Evolutionary conservation across 35 echinoderm and acorn worm genomes (phyloP), one percentile per base, ranked within the genome.

Genomic region (Lytechinus pictus): DNA sequence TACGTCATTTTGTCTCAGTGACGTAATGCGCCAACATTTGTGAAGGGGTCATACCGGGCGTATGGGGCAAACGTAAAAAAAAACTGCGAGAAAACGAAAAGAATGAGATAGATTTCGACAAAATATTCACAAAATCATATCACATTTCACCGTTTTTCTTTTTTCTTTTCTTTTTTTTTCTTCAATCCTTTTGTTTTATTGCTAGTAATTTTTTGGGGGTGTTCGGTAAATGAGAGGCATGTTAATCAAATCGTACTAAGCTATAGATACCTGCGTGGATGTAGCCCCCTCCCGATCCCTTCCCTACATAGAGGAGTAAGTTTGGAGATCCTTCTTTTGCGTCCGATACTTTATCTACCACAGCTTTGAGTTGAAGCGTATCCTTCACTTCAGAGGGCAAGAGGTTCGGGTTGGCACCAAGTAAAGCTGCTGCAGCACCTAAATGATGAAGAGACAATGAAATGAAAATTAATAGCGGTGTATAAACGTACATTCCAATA

Each of bases 391-490:
- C 71, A 5, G 14, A 5, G 5, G 96, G 96, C 33, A 54, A 89
- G 10, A 95, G 52, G 8, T 2, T 0, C 0, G 4, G 3, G 9
- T 95, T 27, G 1, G 52, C 57, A 10, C 19, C 72, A 54, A 97
- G 95, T 27, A 97, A 56, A 87, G 95, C 89, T 55, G 96, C 96
- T 3, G 96, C 96, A 61, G 96, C 96, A 94, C 96, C 96, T 97
- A 21, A 13, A 71, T 19, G 16, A 28, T 9, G 60, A 87, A 57
- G 11, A 57, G 55, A 11, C 55, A 11, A 57, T 57, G 33, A 44
- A 44, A 44, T 44, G 2, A 44, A 2, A 44, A 44, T 44, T 44
- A 44, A 44, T 44, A 44, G 33, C 33, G 33, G 2, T 44, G 33
- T 44, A 44, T 44, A 44, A 44, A 44, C 33, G 33, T 44, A 44